Conservation (phyloP, 2,797 vertebrate species). For the Psittacula echo region DNA sequence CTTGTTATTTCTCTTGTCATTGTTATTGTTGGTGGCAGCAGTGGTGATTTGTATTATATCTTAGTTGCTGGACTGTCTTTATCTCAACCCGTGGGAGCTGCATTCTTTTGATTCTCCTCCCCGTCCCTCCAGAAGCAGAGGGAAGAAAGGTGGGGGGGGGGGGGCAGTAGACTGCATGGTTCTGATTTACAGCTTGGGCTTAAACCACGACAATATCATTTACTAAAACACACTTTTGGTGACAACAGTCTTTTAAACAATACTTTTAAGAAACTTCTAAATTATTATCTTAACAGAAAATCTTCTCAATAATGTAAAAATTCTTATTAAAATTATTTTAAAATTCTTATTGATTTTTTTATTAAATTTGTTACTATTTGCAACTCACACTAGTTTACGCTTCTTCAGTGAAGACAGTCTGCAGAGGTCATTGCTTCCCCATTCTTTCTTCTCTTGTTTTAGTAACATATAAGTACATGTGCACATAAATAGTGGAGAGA, state of each 20-base stretch:
- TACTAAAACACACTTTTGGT: background rate
- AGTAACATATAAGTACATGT: fast-evolving
- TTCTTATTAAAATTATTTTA: background rate
- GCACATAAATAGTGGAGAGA: background rate
- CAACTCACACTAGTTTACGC: background rate
- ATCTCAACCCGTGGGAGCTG: too few relatives aligned
- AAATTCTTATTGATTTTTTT: background rate
- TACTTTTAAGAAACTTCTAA: background rate
- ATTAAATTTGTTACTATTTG: background rate
- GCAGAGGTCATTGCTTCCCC: background rate
- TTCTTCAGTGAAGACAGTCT: background rate
- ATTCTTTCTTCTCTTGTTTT: background rate
- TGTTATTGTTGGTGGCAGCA: too few relatives aligned
- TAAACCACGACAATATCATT: background rate
- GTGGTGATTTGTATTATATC: too few relatives aligned
- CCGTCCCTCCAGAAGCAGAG: too few relatives aligned
- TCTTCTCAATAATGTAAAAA: background rate
- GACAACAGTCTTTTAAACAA: background rate
- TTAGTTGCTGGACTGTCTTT: too few relatives aligned
- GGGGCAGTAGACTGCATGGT: too few relatives aligned
- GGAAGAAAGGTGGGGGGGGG: too few relatives aligned
- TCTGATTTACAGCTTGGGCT: too few relatives aligned
- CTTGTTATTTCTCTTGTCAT: too few relatives aligned
- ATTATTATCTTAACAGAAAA: background rate
- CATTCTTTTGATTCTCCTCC: too few relatives aligned